These are phyloP conservation scores for Anodontia alba DNA, from an alignment of 2,888 invertebrate genomes.

Conservation along the genomic window DNA sequence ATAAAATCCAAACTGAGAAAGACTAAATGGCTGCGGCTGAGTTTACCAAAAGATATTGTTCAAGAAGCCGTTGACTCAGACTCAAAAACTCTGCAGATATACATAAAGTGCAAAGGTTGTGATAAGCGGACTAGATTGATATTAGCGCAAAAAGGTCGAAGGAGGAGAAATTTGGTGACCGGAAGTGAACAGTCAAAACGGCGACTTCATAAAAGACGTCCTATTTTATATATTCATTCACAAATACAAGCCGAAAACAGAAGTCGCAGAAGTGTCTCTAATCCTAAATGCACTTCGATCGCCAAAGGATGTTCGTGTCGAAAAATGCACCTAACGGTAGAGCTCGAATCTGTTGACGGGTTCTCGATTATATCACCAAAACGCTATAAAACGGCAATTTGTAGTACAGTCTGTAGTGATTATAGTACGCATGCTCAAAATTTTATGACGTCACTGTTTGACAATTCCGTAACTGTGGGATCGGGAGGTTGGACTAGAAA, in stretches of 20 bases:
- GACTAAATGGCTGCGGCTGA: conserved; percentile 52
- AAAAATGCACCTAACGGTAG: not conserved
- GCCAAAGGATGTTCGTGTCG: not conserved
- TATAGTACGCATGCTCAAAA: not conserved
- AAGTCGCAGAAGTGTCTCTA: not conserved
- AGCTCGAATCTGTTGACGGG: not conserved
- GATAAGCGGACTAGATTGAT: conserved; percentile 45
- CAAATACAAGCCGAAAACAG: conserved; percentile 12
- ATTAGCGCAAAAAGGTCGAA: conserved; percentile 39
- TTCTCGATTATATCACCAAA: not conserved
- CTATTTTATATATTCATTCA: conserved; percentile 33
- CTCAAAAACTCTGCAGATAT: conserved; percentile 37
- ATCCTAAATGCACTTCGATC: not conserved
- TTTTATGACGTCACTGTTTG: not conserved
- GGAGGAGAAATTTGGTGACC: not conserved
- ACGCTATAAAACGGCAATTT: not conserved
- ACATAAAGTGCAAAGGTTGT: conserved; percentile 49
- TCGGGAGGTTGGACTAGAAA: not conserved
- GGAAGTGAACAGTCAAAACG: not conserved
- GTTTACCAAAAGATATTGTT: conserved; percentile 44
- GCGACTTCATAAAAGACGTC: conserved; percentile 38
- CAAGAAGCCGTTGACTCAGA: conserved; percentile 44
- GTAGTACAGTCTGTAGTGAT: not conserved
- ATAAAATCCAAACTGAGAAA: conserved; percentile 47
- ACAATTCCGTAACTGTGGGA: not conserved